A percentile compares a stretch with the other conserved stretches of the same genome.
phyloP scores from a whole-genome alignment of 23 tunicate species.

The Trididemnum clinides region DNA sequence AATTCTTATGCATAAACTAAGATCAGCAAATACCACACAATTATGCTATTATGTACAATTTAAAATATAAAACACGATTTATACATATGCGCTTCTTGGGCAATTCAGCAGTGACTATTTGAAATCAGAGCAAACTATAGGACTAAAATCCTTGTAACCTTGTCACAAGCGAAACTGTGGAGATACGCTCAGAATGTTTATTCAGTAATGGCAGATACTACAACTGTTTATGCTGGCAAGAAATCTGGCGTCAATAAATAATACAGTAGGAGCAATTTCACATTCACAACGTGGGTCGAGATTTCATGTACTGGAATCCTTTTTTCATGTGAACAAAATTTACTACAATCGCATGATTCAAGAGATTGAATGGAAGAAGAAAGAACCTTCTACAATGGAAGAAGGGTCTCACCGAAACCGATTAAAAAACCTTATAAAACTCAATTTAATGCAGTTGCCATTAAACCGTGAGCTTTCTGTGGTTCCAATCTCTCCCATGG shows the following conservation, averaged over 20 bases:
- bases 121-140: background rate
- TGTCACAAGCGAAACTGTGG: background rate
- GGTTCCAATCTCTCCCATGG: no score
- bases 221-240: background rate
- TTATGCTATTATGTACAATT: background rate
- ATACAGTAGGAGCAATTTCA: background rate
- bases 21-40: background rate
- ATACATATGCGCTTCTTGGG: no score
- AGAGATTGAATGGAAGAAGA: background rate
- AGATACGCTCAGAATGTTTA: background rate
- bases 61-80: background rate
- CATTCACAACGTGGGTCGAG: background rate
- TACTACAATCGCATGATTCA: background rate
- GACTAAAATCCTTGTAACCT: background rate
- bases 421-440: no score
- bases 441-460: no score
- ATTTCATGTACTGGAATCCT: background rate
- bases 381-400: background rate
- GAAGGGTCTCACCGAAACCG: background rate
- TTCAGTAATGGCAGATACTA: slow-evolving; percentile 26
- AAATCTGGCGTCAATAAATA: slow-evolving; percentile 10
- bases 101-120: background rate
- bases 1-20: background rate
- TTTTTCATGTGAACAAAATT: slow-evolving; percentile 11
- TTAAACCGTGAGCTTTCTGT: no score